Evolutionary conservation across 1,140 invertebrate genomes (phyloP).

Genomic region (Penaeus vannamei): DNA sequence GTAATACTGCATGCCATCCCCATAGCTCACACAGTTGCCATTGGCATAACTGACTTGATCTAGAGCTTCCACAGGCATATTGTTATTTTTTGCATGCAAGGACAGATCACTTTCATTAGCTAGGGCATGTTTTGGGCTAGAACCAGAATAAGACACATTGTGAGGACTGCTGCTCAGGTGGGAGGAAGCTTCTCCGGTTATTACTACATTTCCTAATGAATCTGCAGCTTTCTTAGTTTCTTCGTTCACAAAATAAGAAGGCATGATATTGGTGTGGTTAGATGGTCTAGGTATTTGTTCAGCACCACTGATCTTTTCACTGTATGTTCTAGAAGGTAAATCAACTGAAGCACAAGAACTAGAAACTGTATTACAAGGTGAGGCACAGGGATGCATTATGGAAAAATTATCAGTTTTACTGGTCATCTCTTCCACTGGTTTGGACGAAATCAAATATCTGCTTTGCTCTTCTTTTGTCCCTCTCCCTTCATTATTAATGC

Average conservation of each 20-base stretch:
- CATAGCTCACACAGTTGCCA: constrained; percentile 6
- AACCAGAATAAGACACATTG: background rate
- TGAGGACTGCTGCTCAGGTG: constrained; percentile 13
- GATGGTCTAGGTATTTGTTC: constrained; percentile 27
- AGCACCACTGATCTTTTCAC: constrained; percentile 16
- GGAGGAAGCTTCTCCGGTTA: background rate
- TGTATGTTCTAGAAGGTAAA: background rate
- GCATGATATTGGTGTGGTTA: constrained; percentile 58
- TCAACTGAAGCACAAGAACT: background rate
- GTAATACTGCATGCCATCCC: constrained; percentile 52
- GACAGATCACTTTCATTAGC: background rate
- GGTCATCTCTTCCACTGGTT: too few species aligned
- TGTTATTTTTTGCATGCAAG: constrained; percentile 18
- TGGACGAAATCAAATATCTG: too few species aligned
- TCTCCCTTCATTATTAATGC: too few species aligned
- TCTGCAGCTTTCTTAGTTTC: constrained; percentile 32
- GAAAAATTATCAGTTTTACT: too few species aligned
- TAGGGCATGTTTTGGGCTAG: background rate
- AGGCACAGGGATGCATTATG: too few species aligned
- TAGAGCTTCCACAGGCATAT: background rate
- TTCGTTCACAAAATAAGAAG: constrained; percentile 50
- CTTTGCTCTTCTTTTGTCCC: too few species aligned
- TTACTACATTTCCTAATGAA: constrained; percentile 11
- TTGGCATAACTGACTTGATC: background rate
- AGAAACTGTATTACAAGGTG: too few species aligned